phyloP scores from a whole-genome alignment of 2,113 vertebrate genomes.

The Phainopepla nitens region DNA sequence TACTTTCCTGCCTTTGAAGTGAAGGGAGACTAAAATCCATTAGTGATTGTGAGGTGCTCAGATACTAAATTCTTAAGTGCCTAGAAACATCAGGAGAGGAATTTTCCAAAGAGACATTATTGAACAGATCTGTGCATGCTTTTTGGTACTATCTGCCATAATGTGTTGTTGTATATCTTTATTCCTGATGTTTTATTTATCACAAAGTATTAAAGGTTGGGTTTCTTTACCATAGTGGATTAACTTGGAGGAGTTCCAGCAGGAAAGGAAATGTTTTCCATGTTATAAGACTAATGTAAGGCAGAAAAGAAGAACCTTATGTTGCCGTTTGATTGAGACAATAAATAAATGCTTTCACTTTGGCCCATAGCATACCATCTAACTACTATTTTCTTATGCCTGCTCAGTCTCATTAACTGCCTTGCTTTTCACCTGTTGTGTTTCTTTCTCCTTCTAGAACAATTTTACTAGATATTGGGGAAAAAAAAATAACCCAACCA shows the following conservation, averaged over 20 bases:
- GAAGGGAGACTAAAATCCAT: constrained; percentile 27
- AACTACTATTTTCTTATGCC: not conserved
- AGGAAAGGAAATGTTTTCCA: constrained; percentile 13
- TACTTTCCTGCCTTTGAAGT: not conserved
- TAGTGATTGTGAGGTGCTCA: constrained; percentile 5
- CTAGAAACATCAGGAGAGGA: not conserved
- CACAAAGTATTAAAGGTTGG: constrained; percentile 17
- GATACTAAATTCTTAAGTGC: constrained; percentile 26
- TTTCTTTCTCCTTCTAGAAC: not conserved
- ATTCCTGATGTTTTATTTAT: constrained; percentile 57
- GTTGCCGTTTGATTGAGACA: constrained; percentile 10
- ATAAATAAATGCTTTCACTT: constrained; percentile 33
- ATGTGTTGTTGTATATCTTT: not conserved
- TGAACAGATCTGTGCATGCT: not conserved
- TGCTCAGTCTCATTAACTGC: not conserved
- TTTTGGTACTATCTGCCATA: not conserved
- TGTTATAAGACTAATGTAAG: not conserved
- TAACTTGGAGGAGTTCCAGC: not conserved
- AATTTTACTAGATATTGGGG: not conserved
- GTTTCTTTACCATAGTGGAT: not conserved
- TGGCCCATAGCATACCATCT: not conserved
- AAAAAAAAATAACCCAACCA: not conserved
- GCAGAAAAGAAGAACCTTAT: not conserved
- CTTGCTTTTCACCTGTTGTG: not conserved
- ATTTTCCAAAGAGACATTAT: constrained; percentile 3